Evolutionary conservation across 1,140 invertebrate species (phyloP), one percentile per base, ranked within the genome.

Genomic region (Anastrepha obliqua): DNA sequence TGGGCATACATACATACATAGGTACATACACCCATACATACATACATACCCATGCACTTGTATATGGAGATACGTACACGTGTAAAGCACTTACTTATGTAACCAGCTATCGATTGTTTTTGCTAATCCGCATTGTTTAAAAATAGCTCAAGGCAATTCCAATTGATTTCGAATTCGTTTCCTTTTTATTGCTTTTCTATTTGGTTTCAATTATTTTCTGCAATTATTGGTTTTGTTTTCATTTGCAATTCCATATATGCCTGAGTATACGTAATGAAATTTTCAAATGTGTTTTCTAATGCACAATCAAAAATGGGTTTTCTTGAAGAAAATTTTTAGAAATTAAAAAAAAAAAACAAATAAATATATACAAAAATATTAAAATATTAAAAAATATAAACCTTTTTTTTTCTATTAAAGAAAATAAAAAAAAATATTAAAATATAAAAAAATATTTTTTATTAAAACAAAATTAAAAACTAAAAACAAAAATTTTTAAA

Each of bases 41-140:
- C 42, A 74, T 7, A 3, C 8, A 15, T 17, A 15, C n/a, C 2
- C 42, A 55, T 42, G 17, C 20, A 51, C 55, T 2, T 11, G 42
- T 0, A 51, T 2, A 55, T 51, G 0, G 0, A 20, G 4, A 2
- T 29, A 20, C 11, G 44, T n/a, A 29, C 20, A 20, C 55, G 47
- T 81, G 47, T 29, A 55, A 55, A 55, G n/a, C 74, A 29, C 29
- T 29, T 1, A 62, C 55, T 81, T 81, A 81, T 55, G 74, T 81
- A 81, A 74, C 17, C 47, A 6, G 1, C 47, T 17, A 81, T 81
- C 74, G 74, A 81, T 81, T 81, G 74, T 81, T 17, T 42, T 74
- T 55, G 44, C 74, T 81, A 81, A 81, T 81, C 74, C 74, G 74
- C 64, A 81, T 81, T 81, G 74, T 81, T 81, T 81, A 81, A 81